Percentiles rank a stretch among this genome's conserved stretches.
Evolutionary conservation across 2,113 vertebrate species (phyloP).

Genomic region (Hemiprocne comata): DNA sequence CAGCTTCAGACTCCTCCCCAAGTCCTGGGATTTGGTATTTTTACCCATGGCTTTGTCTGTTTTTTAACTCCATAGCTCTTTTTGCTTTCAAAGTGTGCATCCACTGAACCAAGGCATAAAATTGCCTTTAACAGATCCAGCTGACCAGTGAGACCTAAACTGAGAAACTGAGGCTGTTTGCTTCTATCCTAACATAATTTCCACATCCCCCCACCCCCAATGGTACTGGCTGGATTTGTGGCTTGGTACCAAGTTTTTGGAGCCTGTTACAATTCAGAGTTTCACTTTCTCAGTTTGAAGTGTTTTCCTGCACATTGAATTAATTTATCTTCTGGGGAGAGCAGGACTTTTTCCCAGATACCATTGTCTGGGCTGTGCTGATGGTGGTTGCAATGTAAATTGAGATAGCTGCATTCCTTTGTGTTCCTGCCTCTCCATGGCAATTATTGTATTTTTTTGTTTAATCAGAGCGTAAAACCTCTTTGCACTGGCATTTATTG

Average conservation of each 20-base stretch:
- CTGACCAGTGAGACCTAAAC: neutral
- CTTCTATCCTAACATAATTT: neutral
- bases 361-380: neutral
- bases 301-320: neutral
- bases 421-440: conserved; percentile 27
- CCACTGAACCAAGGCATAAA: neutral
- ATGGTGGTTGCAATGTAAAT: conserved; percentile 23
- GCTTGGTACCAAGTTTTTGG: neutral
- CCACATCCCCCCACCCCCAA: neutral
- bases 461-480: conserved; percentile 20
- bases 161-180: neutral
- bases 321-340: neutral
- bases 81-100: neutral
- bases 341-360: neutral
- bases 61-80: neutral
- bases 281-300: neutral
- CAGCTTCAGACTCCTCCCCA: neutral
- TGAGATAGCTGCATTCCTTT: neutral
- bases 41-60: neutral
- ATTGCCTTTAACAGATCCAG: neutral
- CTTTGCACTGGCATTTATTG: neutral
- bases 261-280: neutral
- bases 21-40: neutral
- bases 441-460: neutral
- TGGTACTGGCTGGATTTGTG: neutral